Conservation (phyloP, 2,888 invertebrate species). For the Alcis repandata region DNA sequence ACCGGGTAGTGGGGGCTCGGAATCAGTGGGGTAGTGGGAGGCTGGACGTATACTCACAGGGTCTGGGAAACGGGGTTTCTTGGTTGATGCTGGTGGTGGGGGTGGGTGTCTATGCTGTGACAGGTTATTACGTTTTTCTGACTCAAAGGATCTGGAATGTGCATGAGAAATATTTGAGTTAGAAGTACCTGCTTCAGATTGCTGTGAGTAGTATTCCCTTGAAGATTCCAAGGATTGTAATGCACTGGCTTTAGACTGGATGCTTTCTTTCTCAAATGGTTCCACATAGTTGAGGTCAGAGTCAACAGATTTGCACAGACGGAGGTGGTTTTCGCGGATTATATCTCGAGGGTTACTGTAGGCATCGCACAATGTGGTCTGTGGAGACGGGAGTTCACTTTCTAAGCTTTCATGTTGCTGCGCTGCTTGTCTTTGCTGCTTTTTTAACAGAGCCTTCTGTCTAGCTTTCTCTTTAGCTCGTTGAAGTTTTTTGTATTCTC, state of each 20-base stretch:
- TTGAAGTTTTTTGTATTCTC: constrained; percentile 82
- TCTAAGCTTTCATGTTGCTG: constrained; percentile 51
- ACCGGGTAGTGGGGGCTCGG: constrained; percentile 54
- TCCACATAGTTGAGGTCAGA: constrained; percentile 83
- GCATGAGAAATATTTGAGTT: constrained; percentile 63
- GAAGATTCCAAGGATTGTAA: constrained; percentile 76
- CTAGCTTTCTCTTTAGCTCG: constrained; percentile 80
- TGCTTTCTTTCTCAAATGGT: constrained; percentile 82
- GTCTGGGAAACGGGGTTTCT: constrained; percentile 82
- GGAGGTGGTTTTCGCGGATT: constrained; percentile 72
- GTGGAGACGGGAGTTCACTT: constrained; percentile 52
- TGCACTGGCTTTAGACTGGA: constrained; percentile 82
- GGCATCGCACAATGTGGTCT: constrained; percentile 77
- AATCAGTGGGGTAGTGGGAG: constrained; percentile 77
- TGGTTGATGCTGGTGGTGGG: constrained; percentile 71
- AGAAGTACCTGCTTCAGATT: constrained; percentile 64
- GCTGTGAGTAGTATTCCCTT: constrained; percentile 71
- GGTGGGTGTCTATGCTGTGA: constrained; percentile 78
- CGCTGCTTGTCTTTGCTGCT: constrained; percentile 73
- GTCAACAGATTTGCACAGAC: constrained; percentile 81
- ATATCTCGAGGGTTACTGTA: constrained; percentile 81
- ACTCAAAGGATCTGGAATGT: constrained; percentile 68
- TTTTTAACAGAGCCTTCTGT: constrained; percentile 80
- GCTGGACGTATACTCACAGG: constrained; percentile 81
- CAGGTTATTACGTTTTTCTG: constrained; percentile 55